Percentiles rank a stretch among this genome's conserved stretches.
phyloP scores from a whole-genome alignment of 2,113 vertebrate genomes.

The Petrocephalus zakoni region DNA sequence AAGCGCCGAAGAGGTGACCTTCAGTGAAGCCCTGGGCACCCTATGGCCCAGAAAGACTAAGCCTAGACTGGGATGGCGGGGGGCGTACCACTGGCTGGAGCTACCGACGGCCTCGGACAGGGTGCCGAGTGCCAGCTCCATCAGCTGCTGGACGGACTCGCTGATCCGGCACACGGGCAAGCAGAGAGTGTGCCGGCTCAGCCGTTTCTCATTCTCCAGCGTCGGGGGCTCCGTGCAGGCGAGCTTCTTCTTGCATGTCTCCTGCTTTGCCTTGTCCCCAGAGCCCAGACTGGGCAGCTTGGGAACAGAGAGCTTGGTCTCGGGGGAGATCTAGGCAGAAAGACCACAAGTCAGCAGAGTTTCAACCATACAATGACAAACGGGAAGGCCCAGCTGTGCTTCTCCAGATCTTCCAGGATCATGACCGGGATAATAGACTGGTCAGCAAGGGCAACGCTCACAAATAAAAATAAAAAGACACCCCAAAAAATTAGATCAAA shows the following conservation, averaged over 20 bases:
- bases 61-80: background rate
- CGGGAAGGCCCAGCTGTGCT: background rate
- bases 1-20: background rate
- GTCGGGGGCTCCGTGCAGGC: background rate
- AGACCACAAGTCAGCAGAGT: background rate
- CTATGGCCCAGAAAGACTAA: background rate
- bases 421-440: background rate
- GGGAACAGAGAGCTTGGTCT: slow-evolving; percentile 64
- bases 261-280: slow-evolving; percentile 43
- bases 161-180: slow-evolving; percentile 85
- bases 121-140: slow-evolving; percentile 82
- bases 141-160: slow-evolving; percentile 78
- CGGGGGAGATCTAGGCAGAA: slow-evolving; percentile 71
- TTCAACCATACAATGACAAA: background rate
- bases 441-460: background rate
- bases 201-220: slow-evolving; percentile 60
- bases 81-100: slow-evolving; percentile 76
- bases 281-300: slow-evolving; percentile 57
- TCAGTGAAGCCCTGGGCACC: background rate
- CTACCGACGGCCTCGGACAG: slow-evolving; percentile 78
- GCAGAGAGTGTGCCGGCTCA: slow-evolving; percentile 69
- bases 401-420: background rate
- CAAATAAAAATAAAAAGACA: background rate
- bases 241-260: slow-evolving; percentile 12
- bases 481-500: background rate